These are phyloP conservation scores for Teleopsis dalmanni DNA, from an alignment of 1,140 invertebrate species.

Conservation along the genomic window DNA sequence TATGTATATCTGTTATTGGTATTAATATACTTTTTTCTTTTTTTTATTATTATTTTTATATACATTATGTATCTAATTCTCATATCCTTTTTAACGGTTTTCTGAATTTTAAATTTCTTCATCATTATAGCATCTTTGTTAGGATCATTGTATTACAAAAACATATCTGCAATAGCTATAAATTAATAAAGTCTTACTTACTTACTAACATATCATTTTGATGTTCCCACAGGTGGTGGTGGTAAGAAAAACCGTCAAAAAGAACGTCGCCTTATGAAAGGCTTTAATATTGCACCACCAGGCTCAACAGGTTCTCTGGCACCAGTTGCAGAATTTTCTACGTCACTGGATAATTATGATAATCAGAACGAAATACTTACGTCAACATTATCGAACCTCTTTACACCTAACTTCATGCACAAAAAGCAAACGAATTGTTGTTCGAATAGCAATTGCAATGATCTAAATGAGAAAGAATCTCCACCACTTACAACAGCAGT, in stretches of 20 bases:
- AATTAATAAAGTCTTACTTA: background rate
- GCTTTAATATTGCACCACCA: conserved; percentile 79
- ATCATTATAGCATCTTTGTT: too few relatives aligned
- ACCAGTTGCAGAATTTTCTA: conserved; percentile 67
- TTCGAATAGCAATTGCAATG: conserved; percentile 15
- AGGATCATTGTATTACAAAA: too few relatives aligned
- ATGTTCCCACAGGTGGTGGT: conserved; percentile 49
- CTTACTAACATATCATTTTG: background rate
- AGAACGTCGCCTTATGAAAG: conserved; percentile 86
- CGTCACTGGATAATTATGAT: conserved; percentile 57
- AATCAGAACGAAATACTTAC: conserved; percentile 38
- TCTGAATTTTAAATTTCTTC: too few relatives aligned
- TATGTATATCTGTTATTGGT: too few relatives aligned
- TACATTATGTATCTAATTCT: too few relatives aligned
- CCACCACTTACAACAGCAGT: conserved; percentile 7
- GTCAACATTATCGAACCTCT: conserved; percentile 35
- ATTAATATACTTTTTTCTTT: too few relatives aligned
- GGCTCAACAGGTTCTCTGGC: conserved; percentile 54
- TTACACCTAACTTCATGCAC: conserved; percentile 42
- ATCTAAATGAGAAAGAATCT: conserved; percentile 28
- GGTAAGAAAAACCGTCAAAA: conserved; percentile 91
- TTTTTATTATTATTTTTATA: too few relatives aligned
- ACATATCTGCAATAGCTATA: background rate
- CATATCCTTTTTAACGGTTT: too few relatives aligned
- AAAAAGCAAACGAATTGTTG: conserved; percentile 17